Base-by-base conservation (phyloP, 2,888 invertebrate species). In the Tinea semifulvella region DNA sequence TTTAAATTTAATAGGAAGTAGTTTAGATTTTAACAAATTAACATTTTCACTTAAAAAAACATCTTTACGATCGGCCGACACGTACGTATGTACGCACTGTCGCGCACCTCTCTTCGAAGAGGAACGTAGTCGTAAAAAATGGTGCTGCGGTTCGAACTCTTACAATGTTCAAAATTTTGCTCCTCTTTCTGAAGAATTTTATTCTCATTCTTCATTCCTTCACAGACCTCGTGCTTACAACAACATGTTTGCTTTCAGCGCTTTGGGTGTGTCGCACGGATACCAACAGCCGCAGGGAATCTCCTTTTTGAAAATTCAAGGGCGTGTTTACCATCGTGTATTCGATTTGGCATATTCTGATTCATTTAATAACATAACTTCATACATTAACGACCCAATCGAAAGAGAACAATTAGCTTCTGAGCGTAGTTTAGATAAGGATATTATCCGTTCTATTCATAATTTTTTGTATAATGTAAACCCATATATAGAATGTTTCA, bases 291-390 rank as follows among this genome's bases (percentile, higher is more conserved):
- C 26, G n/a, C n/a, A n/a, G n/a, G n/a, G n/a, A n/a, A n/a, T n/a
- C n/a, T n/a, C n/a, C n/a, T n/a, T n/a, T n/a, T n/a, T n/a, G n/a
- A n/a, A n/a, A n/a, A n/a, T n/a, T n/a, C n/a, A n/a, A n/a, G n/a
- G n/a, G n/a, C n/a, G n/a, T n/a, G n/a, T n/a, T n/a, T n/a, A n/a
- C n/a, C n/a, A n/a, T n/a, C n/a, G n/a, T n/a, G n/a, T n/a, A n/a
- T n/a, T n/a, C n/a, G n/a, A 31, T 31, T 27, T 46, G 50, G 46
- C 47, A 52, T 36, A 49, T 25, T 35, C 38, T 35, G 16, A 25
- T 44, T 42, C 8, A 42, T 27, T 36, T n/a, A n/a, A n/a, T n/a
- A n/a, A n/a, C n/a, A n/a, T n/a, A n/a, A n/a, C n/a, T n/a, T n/a
- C n/a, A n/a, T n/a, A n/a, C n/a, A n/a, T n/a, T n/a, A n/a, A n/a